Evolutionary conservation across 1,140 invertebrate genomes (phyloP), one percentile per base, ranked within the genome.

Genomic region (Archivesica marissinica): DNA sequence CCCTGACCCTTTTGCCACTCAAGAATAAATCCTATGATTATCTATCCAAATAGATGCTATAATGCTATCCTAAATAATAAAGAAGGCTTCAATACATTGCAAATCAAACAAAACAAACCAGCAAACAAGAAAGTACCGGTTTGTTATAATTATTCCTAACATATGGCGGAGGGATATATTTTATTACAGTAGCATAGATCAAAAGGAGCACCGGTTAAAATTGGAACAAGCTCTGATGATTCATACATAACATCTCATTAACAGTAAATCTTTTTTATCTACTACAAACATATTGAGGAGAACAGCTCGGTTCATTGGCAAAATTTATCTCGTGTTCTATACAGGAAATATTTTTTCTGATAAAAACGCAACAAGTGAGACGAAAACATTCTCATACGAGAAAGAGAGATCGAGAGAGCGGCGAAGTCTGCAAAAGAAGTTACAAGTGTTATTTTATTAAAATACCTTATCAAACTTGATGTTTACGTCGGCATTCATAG

Each of bases 371-470:
- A 50, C 66, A n/a, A n/a, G n/a, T n/a, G 7, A 72, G 44, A 44
- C 66, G 44, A 72, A 41, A 72, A 25, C 1, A 30, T 72, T 39
- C 59, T 25, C 59, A 20, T 64, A 33, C 28, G 59, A 35, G 30
- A 64, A 33, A 64, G 30, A 64, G 54, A 28, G 3, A 64, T 9
- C 13, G 59, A 64, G 30, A 64, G 54, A 28, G 3, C 33, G 28
- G 20, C 28, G 20, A 44, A 3, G 1, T 30, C n/a, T 2, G 25
- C 1, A 72, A 44, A 44, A 13, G 25, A 28, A 44, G 41, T 41
- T 50, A 72, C 66, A 44, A 72, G 66, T 72, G 66, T 72, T 44
- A 72, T 44, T 44, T 72, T 72, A 50, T 44, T 72, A 72, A 72
- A 72, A 41, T 44, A 23, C 28, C 44, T 72, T 72, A 72, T 72